Base-by-base conservation (phyloP, 2,113 vertebrate genomes). In the Monopterus albus region DNA sequence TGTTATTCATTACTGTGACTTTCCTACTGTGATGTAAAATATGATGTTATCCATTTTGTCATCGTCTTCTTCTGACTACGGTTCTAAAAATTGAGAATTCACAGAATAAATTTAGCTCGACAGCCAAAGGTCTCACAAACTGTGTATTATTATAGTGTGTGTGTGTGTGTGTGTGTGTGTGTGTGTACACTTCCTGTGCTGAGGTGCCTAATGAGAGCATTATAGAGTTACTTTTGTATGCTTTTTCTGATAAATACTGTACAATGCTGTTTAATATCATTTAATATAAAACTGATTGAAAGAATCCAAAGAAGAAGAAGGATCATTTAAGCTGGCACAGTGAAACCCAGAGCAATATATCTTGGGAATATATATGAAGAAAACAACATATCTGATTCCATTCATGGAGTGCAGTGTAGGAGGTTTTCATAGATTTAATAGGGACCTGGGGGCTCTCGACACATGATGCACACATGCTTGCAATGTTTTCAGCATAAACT, bases 11-110 rank as follows among this genome's bases (percentile, higher is more conserved):
- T n/a, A 7, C 46, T 35, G 51, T 66, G 21, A 21, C 28, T n/a
- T n/a, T n/a, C n/a, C n/a, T n/a, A 23, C 25, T 20, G 12, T 36
- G 59, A 62, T 39, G 70, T 57, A 38, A 74, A 71, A 52, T 17
- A 26, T 15, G 0, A 21, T 53, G 43, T 64, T 20, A 68, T 75
- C 53, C 5, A 8, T 20, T 36, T 26, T n/a, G n/a, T n/a, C 6
- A 36, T 43, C 38, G 53, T n/a, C 47, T 65, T 49, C 6, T 14
- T 56, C 36, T 57, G 55, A 23, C n/a, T n/a, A n/a, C n/a, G n/a
- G n/a, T n/a, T n/a, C n/a, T n/a, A 38, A 51, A 23, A 62, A 53
- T 3, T 31, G 14, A n/a, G n/a, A n/a, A n/a, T n/a, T n/a, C n/a
- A 58, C n/a, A 31, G 2, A 50, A 61, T 4, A 43, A 51, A 67